Conservation (phyloP, 2,888 invertebrate species). For the Sinelater perroti region DNA sequence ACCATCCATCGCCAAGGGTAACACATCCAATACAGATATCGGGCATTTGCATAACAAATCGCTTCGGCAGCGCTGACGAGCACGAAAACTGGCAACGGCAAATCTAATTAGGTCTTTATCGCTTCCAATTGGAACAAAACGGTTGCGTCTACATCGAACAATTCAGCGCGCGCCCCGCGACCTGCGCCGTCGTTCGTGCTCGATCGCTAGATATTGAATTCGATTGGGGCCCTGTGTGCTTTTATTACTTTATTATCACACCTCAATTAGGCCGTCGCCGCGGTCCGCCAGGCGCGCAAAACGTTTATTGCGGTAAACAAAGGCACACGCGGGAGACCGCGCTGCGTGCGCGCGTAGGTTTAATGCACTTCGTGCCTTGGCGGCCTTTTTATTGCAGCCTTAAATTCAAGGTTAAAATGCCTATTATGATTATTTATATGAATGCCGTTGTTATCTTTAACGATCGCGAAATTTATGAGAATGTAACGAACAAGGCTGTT, state of each 20-base stretch:
- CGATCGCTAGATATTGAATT: too few species aligned
- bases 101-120: slow-evolving; percentile 33
- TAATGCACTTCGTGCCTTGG: too few species aligned
- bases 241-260: neutral
- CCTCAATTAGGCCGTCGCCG: neutral
- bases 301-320: neutral
- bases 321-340: too few species aligned
- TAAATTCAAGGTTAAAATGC: slow-evolving; percentile 11
- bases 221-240: neutral
- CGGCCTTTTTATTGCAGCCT: neutral
- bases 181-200: too few species aligned
- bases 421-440: neutral
- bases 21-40: slow-evolving; percentile 29
- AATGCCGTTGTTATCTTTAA: neutral
- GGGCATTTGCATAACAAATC: slow-evolving; percentile 37
- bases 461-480: neutral
- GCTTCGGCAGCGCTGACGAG: slow-evolving; percentile 29
- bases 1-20: slow-evolving; percentile 24
- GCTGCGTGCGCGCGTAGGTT: neutral
- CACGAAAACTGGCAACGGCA: slow-evolving; percentile 30
- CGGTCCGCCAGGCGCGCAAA: neutral
- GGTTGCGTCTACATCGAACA: too few species aligned
- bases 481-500: too few species aligned
- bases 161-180: too few species aligned
- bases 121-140: slow-evolving; percentile 23